Evolutionary conservation across 2,113 vertebrate genomes (phyloP), one percentile per base, ranked within the genome.

Genomic region (Geococcyx californianus): DNA sequence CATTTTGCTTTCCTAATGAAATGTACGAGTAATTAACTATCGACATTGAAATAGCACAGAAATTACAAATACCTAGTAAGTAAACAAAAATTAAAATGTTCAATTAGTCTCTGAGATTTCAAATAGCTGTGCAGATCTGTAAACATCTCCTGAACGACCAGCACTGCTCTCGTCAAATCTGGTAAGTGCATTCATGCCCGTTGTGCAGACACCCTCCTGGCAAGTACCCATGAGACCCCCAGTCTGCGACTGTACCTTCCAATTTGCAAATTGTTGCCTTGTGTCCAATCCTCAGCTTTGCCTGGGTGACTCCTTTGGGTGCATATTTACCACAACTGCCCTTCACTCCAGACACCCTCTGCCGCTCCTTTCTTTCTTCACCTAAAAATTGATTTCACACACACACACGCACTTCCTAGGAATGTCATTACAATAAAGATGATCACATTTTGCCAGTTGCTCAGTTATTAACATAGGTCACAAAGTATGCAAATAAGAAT

Each of bases 1-100:
- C 67, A 54, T 87, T 95, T 86, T 70, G 45, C 55, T 77, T 70
- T 89, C 34, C 60, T 94, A 95, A 96, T 93, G 68, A 89, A 96
- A 87, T 45, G 42, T 38, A 25, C 55, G 67, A 84, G 84, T n/a
- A 66, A 86, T 92, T 74, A 95, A 69, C 76, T 36, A 84, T 13
- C 13, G 25, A 80, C 76, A 80, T 8, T 62, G 89, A 91, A 28
- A 77, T n/a, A 70, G 25, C 45, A 55, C 86, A 92, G 89, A 89
- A 95, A 92, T 86, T 86, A 67, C 28, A 62, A 76, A 79, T 51
- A 88, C 45, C 54, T 86, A 90, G 66, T 90, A 94, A 87, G 69
- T 73, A 60, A 82, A 88, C 63, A 86, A 74, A 88, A 95, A 62
- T 62, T 66, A 77, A 86, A 77, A 80, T 15, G 47, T 73, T 89